Evolutionary conservation across 2,888 invertebrate genomes (phyloP), one percentile per base, ranked within the genome.

Genomic region (Drosophila buzzatii): DNA sequence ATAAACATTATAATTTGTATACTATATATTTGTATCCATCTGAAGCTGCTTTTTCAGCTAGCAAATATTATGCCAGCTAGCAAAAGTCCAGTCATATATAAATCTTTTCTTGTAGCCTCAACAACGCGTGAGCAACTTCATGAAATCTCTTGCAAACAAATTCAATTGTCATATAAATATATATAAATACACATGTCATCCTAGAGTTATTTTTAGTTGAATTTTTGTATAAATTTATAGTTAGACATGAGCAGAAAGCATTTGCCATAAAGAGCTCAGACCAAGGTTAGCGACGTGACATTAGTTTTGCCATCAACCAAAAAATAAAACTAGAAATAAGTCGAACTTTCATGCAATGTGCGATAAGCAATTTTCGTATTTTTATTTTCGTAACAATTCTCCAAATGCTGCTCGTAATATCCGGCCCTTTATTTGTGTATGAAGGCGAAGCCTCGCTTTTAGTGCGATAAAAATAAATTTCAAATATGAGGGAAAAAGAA

Each of bases 351-450:
- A 33, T 44, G 55, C n/a, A 59, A 23, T 42, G 14, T 37, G 56
- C 56, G 56, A 72, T 72, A 72, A 72, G 57, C 27, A 27, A 47
- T 64, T 60, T 69, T 60, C 3, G 3, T 23, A 1, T 42, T 18
- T 49, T 31, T 31, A 16, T 47, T 55, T n/a, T 51, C 18, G 18
- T 42, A 59, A 52, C 49, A 59, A 68, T 68, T 62, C 65, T 31
- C 9, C 12, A 59, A 72, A 68, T 58, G 18, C 33, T 60, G 27
- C 51, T 65, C 62, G 58, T 57, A 56, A 76, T 69, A 76, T 76
- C 76, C 76, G 76, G 76, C 41, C 53, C 58, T 63, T 53, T 67
- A 39, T 75, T 67, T 51, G 33, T 14, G 20, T 67, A 49, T 60
- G 55, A 51, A n/a, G 20, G 60, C 37, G 64, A 68, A 71, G 45